Base-by-base conservation (phyloP, 2,113 vertebrate genomes). In the Hyla sarda region DNA sequence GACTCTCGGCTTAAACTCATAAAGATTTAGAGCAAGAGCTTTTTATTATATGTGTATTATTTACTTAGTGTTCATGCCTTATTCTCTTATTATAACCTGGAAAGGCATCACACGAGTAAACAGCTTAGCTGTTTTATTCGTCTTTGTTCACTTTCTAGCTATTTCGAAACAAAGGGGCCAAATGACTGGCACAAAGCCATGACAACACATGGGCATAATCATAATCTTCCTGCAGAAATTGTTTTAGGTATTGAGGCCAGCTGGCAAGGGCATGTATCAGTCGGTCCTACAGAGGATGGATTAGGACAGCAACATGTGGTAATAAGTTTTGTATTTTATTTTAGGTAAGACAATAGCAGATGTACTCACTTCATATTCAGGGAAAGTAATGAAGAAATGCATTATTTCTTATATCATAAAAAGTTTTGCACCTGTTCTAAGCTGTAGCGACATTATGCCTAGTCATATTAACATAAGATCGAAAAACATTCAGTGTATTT, bases 201-300 rank as follows among this genome's bases (percentile, higher is more conserved):
- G 21, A 56, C 75, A 85, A 79, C 84, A 85, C 84, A 85, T 85
- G 84, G 84, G 75, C 75, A 85, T 85, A 85, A 85, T 79, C 75
- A 85, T 85, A 85, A 85, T 67, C 75, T 79, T 62, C 84, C 84
- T 79, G 23, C 75, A 85, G 84, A 85, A 78, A 85, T 79, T 85
- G 84, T 79, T 69, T 85, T 85, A 85, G 75, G 84, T 79, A 85
- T 85, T 85, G 84, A 85, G 62, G 75, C 84, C 84, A 85, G 84
- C 84, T 85, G 84, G 84, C 75, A 85, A 78, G 62, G 74, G 23
- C 60, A 85, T 85, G 56, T 85, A 71, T 85, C 84, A 85, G 75
- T 85, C 84, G 56, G 62, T 56, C 84, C 75, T 85, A 79, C 75
- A 71, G 84, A 79, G 75, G 75, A 85, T 85, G 75, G 84, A 85